Conservation (phyloP, 2,888 invertebrate genomes). For the Kryphioiulus occultus region DNA sequence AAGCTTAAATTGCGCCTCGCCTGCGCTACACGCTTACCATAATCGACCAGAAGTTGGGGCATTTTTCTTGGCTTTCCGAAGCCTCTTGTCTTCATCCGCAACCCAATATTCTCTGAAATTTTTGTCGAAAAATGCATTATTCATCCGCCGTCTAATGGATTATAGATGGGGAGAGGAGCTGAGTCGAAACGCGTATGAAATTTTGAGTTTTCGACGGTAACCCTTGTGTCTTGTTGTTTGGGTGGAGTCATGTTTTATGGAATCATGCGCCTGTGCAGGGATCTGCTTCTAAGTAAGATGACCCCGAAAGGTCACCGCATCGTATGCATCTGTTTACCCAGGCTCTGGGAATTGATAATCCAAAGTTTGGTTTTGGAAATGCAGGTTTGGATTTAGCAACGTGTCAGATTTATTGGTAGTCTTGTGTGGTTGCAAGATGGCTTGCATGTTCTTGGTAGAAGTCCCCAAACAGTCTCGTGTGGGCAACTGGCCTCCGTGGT, state of each 20-base stretch:
- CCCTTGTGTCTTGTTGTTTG: background rate
- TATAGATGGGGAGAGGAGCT: conserved; percentile 6
- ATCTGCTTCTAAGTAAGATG: background rate
- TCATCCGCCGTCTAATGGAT: conserved; percentile 27
- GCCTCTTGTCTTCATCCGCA: background rate
- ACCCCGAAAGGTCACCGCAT: background rate
- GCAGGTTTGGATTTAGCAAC: background rate
- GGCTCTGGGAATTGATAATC: too few species aligned
- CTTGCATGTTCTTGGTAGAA: too few species aligned
- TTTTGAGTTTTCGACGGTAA: background rate
- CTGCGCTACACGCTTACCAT: background rate
- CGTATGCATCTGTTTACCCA: background rate
- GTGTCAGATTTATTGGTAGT: background rate
- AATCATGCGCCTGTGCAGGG: background rate
- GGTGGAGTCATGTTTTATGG: background rate
- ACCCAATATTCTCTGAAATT: background rate
- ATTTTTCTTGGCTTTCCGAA: conserved; percentile 10
- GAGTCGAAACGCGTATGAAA: conserved; percentile 7
- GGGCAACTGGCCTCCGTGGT: too few species aligned
- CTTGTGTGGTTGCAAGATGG: too few species aligned
- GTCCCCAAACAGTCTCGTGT: too few species aligned
- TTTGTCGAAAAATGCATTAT: conserved; percentile 28
- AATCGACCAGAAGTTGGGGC: conserved; percentile 15
- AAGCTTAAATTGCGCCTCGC: conserved; percentile 2
- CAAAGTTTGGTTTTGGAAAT: background rate